Percentiles rank a stretch among this genome's conserved stretches.
Conservation (phyloP, 2,888 invertebrate genomes). For the Podotricha telesiphe region DNA sequence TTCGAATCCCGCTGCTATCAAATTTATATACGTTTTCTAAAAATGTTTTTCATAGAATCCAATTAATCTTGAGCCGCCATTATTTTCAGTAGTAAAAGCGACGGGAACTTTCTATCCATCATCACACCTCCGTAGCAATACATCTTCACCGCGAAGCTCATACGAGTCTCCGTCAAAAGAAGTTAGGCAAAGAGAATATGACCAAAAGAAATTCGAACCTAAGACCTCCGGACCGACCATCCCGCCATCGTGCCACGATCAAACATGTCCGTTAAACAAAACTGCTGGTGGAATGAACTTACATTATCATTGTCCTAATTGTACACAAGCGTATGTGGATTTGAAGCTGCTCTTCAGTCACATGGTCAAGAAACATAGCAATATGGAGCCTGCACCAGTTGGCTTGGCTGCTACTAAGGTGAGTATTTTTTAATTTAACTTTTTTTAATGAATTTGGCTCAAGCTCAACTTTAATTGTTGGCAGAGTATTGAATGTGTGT, state of each 20-base stretch:
- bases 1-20: too few relatives aligned
- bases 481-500: too few relatives aligned
- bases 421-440: conserved; percentile 41
- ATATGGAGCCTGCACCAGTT: conserved; percentile 70
- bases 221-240: conserved; percentile 73
- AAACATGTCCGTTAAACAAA: conserved; percentile 76
- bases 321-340: conserved; percentile 77
- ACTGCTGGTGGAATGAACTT: conserved; percentile 76
- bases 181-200: conserved; percentile 70
- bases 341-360: conserved; percentile 75
- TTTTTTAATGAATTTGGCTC: background rate
- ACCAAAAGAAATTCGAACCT: conserved; percentile 66
- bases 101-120: conserved; percentile 96
- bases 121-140: conserved; percentile 84
- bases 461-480: too few relatives aligned
- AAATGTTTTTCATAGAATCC: too few relatives aligned
- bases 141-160: conserved; percentile 80
- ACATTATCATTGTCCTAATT: conserved; percentile 78
- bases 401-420: conserved; percentile 81
- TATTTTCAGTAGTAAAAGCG: conserved; percentile 94
- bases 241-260: conserved; percentile 85
- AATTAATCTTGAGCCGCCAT: conserved; percentile 49
- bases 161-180: conserved; percentile 84
- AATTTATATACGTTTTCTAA: too few relatives aligned
- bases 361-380: conserved; percentile 79